Evolutionary conservation across 2,113 vertebrate genomes (phyloP), one percentile per base, ranked within the genome.

Genomic region (Plecotus auritus): DNA sequence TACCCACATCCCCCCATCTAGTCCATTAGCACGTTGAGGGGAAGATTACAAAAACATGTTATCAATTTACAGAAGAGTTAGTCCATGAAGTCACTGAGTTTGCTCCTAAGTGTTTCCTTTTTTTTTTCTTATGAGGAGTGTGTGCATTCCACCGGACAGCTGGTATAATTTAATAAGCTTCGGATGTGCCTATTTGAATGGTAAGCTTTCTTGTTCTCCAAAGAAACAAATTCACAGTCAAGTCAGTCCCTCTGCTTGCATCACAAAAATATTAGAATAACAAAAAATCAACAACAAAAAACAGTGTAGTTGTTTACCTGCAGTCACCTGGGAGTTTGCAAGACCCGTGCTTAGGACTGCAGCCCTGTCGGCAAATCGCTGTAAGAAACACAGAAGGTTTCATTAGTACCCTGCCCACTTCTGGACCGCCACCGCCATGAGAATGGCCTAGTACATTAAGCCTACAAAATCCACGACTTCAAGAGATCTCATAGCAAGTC

Each of bases 331-430:
- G 99, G 96, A 98, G 97, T 97, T 99, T 99, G 97, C 99, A 99
- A 61, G 99, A 99, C 37, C 99, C 99, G 32, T 99, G 99, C 97
- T 99, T 99, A 64, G 98, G 99, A 98, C 99, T 99, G 98, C 99
- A 99, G 97, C 99, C 99, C 98, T 99, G 99, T 88, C 99, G 99
- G 97, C 99, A 99, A 98, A 99, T 99, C 42, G 99, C 99, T 99
- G 97, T 93, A 95, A 97, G 95, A 96, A 54, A 77, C 78, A 86
- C 14, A 94, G 81, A 56, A 96, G 73, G 64, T 94, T 92, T 73
- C 95, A 56, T 97, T 54, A 97, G 83, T 54, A 95, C 6, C 1
- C 93, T 97, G 97, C 96, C 88, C 3, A 10, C 82, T 96, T 90
- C 95, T 26, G 11, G 18, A 94, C 35, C 74, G 6, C 93, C 92